A percentile compares a stretch with the other conserved stretches of the same genome.
Conservation (phyloP, 2,888 invertebrate species). For the Acholoe squamosa region DNA sequence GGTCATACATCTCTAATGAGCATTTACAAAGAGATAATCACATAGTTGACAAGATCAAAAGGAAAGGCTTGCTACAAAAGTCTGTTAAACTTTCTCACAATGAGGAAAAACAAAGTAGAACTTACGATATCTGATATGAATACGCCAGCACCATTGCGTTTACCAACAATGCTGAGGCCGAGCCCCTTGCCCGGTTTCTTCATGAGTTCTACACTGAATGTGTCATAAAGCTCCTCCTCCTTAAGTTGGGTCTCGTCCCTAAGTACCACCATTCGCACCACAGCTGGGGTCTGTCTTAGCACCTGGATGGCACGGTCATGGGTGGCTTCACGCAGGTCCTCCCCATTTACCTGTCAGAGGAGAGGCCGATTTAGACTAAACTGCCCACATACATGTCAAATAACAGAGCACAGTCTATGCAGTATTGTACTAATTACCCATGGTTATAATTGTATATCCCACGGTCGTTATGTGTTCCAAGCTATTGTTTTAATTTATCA, state of each 20-base stretch:
- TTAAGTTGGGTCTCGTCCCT: constrained; percentile 84
- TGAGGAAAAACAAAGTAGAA: constrained; percentile 51
- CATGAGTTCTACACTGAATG: constrained; percentile 88
- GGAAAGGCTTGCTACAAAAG: too few relatives aligned
- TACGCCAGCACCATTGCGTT: constrained; percentile 89
- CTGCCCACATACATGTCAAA: too few relatives aligned
- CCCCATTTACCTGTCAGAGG: constrained; percentile 88
- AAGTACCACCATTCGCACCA: constrained; percentile 92
- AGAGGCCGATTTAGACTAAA: too few relatives aligned
- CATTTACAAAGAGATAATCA: too few relatives aligned
- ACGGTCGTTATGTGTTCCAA: too few relatives aligned
- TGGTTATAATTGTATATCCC: too few relatives aligned
- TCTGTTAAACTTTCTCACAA: too few relatives aligned
- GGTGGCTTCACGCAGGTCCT: constrained; percentile 91
- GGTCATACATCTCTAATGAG: too few relatives aligned
- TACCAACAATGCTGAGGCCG: constrained; percentile 90
- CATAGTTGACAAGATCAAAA: too few relatives aligned
- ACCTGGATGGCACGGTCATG: constrained; percentile 90
- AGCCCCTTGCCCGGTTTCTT: constrained; percentile 93
- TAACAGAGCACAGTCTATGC: too few relatives aligned
- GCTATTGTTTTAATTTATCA: too few relatives aligned
- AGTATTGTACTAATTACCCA: too few relatives aligned
- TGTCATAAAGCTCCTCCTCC: constrained; percentile 87
- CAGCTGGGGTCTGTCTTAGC: constrained; percentile 92
- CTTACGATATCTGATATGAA: constrained; percentile 96